Evolutionary conservation across 2,888 invertebrate species (phyloP).

Genomic region (Drosophila rubida): DNA sequence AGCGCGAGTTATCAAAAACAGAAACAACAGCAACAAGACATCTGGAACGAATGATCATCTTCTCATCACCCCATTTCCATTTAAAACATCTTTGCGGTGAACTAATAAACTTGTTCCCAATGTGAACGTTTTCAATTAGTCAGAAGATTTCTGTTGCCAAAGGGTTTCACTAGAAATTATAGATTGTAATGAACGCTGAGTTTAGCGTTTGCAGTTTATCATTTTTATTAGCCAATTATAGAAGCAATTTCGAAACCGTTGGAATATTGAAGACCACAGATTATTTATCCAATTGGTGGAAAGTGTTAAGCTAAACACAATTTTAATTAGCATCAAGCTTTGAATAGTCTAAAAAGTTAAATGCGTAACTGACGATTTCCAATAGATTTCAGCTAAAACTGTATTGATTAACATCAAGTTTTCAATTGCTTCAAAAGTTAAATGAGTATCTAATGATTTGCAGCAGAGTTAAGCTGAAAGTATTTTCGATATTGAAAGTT

Average conservation of each 20-base stretch:
- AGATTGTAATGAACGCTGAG: not conserved
- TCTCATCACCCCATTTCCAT: constrained; percentile 10
- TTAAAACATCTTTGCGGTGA: constrained; percentile 23
- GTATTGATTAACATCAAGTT: too few species aligned
- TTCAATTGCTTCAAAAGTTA: too few species aligned
- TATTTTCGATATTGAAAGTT: too few species aligned
- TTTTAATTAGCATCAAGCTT: not conserved
- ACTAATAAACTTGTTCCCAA: constrained; percentile 20
- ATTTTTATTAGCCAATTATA: not conserved
- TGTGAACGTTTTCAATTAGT: constrained; percentile 8
- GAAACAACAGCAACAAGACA: not conserved
- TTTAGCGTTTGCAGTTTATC: not conserved
- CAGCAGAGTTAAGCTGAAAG: too few species aligned
- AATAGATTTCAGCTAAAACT: too few species aligned
- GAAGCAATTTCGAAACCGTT: too few species aligned
- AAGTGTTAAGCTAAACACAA: not conserved
- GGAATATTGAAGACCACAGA: too few species aligned
- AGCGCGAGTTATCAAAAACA: not conserved
- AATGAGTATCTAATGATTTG: too few species aligned
- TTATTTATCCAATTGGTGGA: too few species aligned
- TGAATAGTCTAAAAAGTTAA: too few species aligned
- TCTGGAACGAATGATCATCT: constrained; percentile 23
- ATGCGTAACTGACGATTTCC: too few species aligned
- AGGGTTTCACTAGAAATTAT: not conserved
- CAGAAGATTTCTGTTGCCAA: not conserved